phyloP scores from a whole-genome alignment of 2,888 invertebrate genomes.

The Drosophila colorata region DNA sequence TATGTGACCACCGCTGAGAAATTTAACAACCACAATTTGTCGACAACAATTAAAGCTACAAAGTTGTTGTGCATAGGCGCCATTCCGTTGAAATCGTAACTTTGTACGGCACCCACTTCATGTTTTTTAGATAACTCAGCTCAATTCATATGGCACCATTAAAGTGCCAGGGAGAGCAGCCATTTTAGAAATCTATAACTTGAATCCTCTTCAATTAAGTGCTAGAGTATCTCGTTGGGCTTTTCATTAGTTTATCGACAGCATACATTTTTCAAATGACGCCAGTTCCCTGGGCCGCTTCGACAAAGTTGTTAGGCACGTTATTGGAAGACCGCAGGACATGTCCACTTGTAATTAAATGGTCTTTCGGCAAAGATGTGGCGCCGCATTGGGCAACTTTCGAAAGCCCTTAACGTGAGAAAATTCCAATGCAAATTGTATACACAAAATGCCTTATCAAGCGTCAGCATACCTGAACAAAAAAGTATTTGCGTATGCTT shows the following conservation, averaged over 20 bases:
- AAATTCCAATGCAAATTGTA: conserved; percentile 72
- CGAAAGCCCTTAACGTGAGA: conserved; percentile 72
- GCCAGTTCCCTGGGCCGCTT: conserved; percentile 20
- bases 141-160: conserved; percentile 22
- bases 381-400: conserved; percentile 46
- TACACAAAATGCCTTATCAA: conserved; percentile 71
- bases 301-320: conserved; percentile 56
- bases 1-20: conserved; percentile 14
- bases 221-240: conserved; percentile 58
- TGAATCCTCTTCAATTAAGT: conserved; percentile 67
- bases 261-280: conserved; percentile 72
- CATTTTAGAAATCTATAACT: conserved; percentile 51
- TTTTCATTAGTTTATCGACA: conserved; percentile 79
- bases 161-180: conserved; percentile 12
- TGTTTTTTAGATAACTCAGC: conserved; percentile 28
- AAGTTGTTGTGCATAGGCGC: conserved; percentile 15
- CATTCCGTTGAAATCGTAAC: conserved; percentile 17
- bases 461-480: conserved; percentile 70
- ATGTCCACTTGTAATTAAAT: conserved; percentile 64
- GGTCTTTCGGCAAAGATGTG: conserved; percentile 40
- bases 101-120: conserved; percentile 53
- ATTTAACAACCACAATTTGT: conserved; percentile 33
- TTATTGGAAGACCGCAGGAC: conserved; percentile 39
- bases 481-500: conserved; percentile 75
- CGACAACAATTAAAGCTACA: conserved; percentile 27